phyloP scores from a whole-genome alignment of 2,113 vertebrate genomes.

The Chionis minor region DNA sequence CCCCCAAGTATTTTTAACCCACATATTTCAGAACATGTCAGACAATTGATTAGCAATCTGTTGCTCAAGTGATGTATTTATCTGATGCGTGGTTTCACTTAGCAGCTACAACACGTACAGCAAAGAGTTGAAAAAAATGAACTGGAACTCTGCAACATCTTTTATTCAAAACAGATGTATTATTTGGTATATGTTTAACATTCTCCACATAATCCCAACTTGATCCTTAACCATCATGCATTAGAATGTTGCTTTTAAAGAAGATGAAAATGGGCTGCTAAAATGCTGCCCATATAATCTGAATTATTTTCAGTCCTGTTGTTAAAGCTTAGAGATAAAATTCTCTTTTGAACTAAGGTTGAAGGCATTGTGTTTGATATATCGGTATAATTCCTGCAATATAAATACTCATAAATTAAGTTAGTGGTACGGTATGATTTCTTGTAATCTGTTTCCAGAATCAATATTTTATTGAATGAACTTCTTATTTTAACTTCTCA shows the following conservation, averaged over 20 bases:
- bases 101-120: slow-evolving; percentile 38
- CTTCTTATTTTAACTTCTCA: slow-evolving; percentile 65
- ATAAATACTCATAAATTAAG: slow-evolving; percentile 67
- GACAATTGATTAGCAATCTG: slow-evolving; percentile 44
- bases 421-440: slow-evolving; percentile 52
- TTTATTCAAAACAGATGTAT: slow-evolving; percentile 70
- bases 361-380: slow-evolving; percentile 56
- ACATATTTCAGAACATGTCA: slow-evolving; percentile 3
- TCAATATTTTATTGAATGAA: slow-evolving; percentile 68
- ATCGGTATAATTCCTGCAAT: slow-evolving; percentile 58
- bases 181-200: slow-evolving; percentile 66
- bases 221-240: slow-evolving; percentile 61
- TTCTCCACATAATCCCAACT: slow-evolving; percentile 63
- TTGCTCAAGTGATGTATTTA: slow-evolving; percentile 48
- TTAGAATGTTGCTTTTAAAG: slow-evolving; percentile 64
- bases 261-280: slow-evolving; percentile 69
- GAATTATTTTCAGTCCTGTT: slow-evolving; percentile 61
- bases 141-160: slow-evolving; percentile 22
- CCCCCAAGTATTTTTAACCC: slow-evolving; percentile 1
- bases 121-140: slow-evolving; percentile 14
- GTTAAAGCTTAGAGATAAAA: slow-evolving; percentile 64
- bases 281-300: slow-evolving; percentile 66
- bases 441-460: slow-evolving; percentile 68
- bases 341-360: slow-evolving; percentile 59
- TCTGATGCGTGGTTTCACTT: slow-evolving; percentile 45